These are phyloP conservation scores for Scarus forsteni DNA, from an alignment of 2,797 vertebrate species.

Conservation along the genomic window DNA sequence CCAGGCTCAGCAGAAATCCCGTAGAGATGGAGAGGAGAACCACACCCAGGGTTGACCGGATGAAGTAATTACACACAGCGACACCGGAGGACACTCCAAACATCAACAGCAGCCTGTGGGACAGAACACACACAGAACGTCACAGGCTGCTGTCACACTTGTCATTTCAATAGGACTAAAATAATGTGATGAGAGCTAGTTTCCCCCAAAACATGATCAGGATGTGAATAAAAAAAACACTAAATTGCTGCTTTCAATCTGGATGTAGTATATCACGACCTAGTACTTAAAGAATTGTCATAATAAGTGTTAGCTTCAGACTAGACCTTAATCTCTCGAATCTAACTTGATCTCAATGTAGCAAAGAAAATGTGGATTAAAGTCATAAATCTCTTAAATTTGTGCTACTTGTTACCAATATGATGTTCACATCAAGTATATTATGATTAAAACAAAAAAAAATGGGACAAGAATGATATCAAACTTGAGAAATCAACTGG, in stretches of 20 bases:
- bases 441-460: neutral
- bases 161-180: slow-evolving; percentile 19
- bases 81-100: slow-evolving; percentile 89
- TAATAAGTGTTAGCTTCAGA: no score
- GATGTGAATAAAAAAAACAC: slow-evolving; percentile 3
- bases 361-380: neutral
- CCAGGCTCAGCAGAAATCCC: slow-evolving; percentile 96
- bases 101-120: slow-evolving; percentile 92
- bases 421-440: neutral
- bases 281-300: no score
- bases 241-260: neutral
- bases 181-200: slow-evolving; percentile 12
- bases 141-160: slow-evolving; percentile 28
- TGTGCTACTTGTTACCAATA: neutral
- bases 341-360: neutral
- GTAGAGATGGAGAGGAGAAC: slow-evolving; percentile 93
- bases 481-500: no score
- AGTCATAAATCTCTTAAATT: neutral
- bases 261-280: no score
- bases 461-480: no score
- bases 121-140: slow-evolving; percentile 36
- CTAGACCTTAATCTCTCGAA: no score
- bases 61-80: slow-evolving; percentile 91
- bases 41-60: slow-evolving; percentile 90
- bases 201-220: neutral